Base-by-base conservation (phyloP, 2,888 invertebrate species). In the Acrocyrtus sp. region DNA sequence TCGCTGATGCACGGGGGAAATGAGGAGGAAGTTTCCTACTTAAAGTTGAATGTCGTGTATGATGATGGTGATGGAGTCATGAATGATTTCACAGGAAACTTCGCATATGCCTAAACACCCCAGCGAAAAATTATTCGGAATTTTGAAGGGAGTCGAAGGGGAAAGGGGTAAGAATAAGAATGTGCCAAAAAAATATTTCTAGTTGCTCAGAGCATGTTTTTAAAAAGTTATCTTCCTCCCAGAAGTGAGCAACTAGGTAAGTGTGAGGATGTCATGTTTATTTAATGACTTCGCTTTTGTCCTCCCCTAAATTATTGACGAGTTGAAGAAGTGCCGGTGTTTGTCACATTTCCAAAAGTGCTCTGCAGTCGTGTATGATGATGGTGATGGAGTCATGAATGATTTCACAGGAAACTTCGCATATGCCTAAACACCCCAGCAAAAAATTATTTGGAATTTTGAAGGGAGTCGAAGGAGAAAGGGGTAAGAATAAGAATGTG, bases 41-140 rank as follows among this genome's bases (percentile, higher is more conserved):
- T 34, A 34, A n/a, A 34, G 34, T 34, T 34, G 34, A 34, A 34
- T 34, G 34, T 34, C 34, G 34, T 34, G 34, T 34, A 34, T 34
- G 34, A 12, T 34, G 34, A 34, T 34, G 34, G 5, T 34, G n/a
- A n/a, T n/a, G 50, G 27, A 58, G 69, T 62, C 69, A 69, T 69
- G 54, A 69, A 69, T 69, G 69, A 69, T 69, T 69, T 69, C 60
- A 62, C 69, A 53, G 34, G 34, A 34, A 34, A 34, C 12, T 5
- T 34, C 12, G 34, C 34, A 34, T n/a, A n/a, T n/a, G 34, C 34
- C 12, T 34, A n/a, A n/a, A n/a, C n/a, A n/a, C n/a, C n/a, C n/a
- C n/a, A n/a, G n/a, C n/a, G n/a, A n/a, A n/a, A n/a, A n/a, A n/a
- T n/a, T n/a, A n/a, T n/a, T n/a, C n/a, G n/a, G n/a, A n/a, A n/a